Base-by-base conservation (phyloP, 2,113 vertebrate genomes). In the Oceanodroma tethys region DNA sequence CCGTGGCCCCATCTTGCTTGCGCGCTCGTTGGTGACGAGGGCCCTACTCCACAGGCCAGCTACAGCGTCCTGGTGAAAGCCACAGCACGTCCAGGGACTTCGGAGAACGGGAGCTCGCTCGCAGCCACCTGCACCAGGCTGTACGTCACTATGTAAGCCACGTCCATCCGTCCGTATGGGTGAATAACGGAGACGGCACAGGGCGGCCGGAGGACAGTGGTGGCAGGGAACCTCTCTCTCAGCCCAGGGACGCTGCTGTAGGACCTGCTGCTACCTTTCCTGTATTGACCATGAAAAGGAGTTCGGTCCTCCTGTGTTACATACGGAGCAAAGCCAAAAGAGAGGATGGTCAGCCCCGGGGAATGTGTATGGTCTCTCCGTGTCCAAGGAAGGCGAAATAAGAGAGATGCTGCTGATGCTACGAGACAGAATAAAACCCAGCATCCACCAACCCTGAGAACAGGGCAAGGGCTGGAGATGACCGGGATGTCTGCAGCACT, bases 51-150 rank as follows among this genome's bases (percentile, higher is more conserved):
- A 5, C 27, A 27, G 75, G 42, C 56, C 42, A 56, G 56, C 38
- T 50, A 8, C 13, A 38, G 34, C 4, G 2, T 20, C 60, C 47
- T 16, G 10, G 47, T 36, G 20, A 56, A 86, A 42, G 70, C 47
- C n/a, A 34, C 55, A 42, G 83, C 1, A 0, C 1, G 2, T 10
- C 15, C 52, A 26, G 34, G 21, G 34, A 23, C 11, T 43, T 22
- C 2, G 20, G 65, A 91, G 48, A 50, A 75, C 1, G 0, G 0
- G 52, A 58, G 18, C 9, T 40, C 0, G 0, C 42, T 26, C 3
- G 0, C 17, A 75, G 42, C 8, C 22, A 34, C 52, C 47, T 5
- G 8, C 45, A 42, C 13, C 25, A 29, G 55, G 2, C 3, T 29
- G 4, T 40, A 9, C 30, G 22, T 71, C 12, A 1, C 55, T 29